Evolutionary conservation across 30 jellyfish, hydroid and myxozoan genomes (phyloP).

Genomic region (Aurelia coerulea): DNA sequence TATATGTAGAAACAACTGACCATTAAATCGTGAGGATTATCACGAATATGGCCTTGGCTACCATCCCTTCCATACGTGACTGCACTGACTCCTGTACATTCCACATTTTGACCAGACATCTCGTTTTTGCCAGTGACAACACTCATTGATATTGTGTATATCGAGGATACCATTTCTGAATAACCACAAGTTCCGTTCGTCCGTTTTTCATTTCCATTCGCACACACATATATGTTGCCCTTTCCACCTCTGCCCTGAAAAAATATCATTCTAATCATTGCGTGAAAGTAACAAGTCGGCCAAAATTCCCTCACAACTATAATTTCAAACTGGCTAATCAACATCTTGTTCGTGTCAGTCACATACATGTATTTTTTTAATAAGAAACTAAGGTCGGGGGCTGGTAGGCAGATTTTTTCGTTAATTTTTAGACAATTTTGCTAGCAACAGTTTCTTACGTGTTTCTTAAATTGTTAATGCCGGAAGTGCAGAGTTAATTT

Average conservation of each 20-base stretch:
- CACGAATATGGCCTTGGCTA: neutral
- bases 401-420: no score
- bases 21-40: neutral
- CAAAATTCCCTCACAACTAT: constrained; percentile 2
- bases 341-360: no score
- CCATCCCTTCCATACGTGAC: constrained; percentile 57
- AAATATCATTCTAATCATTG: neutral
- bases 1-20: no score
- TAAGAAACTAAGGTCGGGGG: no score
- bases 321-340: neutral
- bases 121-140: constrained; percentile 21
- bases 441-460: no score
- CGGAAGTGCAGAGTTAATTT: no score
- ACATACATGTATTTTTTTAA: no score
- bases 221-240: constrained; percentile 39
- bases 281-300: neutral
- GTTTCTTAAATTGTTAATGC: no score
- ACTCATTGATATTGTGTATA: constrained; percentile 41
- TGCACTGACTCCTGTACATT: constrained; percentile 35
- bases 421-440: no score
- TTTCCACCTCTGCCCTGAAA: constrained; percentile 58
- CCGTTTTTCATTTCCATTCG: constrained; percentile 42
- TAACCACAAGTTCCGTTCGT: constrained; percentile 22
- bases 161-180: constrained; percentile 20
- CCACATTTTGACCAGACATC: neutral